These are phyloP conservation scores for Antedon mediterranea DNA, from an alignment of 53 echinoderm and acorn worm species.

Conservation along the genomic window DNA sequence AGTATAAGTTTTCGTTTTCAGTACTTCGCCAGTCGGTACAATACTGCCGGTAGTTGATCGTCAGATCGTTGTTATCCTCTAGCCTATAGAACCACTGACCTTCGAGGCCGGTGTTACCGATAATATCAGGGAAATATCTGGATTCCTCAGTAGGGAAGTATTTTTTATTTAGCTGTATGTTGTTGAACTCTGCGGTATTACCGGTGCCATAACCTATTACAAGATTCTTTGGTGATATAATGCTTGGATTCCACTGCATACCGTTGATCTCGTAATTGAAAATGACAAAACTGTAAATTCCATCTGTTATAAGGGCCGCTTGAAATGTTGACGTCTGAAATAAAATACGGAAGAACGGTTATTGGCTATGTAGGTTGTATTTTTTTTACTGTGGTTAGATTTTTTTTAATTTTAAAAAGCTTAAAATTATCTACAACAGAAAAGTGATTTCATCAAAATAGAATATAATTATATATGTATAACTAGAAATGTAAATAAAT, in stretches of 20 bases:
- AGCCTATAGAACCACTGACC: constrained; percentile 79
- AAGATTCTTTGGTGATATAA: constrained; percentile 37
- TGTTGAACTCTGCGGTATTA: constrained; percentile 24
- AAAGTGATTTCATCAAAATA: too few relatives aligned
- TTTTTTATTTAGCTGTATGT: constrained; percentile 41
- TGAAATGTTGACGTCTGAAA: constrained; percentile 79
- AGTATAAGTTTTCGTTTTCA: constrained; percentile 32
- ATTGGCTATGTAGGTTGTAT: too few relatives aligned
- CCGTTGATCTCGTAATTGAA: constrained; percentile 64
- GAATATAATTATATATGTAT: too few relatives aligned
- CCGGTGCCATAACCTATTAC: constrained; percentile 70
- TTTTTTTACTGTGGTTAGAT: too few relatives aligned
- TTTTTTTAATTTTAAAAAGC: too few relatives aligned
- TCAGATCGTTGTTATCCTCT: constrained; percentile 42
- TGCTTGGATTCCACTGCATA: constrained; percentile 57
- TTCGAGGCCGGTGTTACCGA: constrained; percentile 33
- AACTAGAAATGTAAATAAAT: too few relatives aligned
- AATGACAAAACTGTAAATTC: constrained; percentile 59
- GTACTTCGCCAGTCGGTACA: constrained; percentile 59
- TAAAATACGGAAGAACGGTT: too few relatives aligned
- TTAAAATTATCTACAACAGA: too few relatives aligned
- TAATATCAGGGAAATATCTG: constrained; percentile 23
- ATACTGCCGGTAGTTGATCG: constrained; percentile 50
- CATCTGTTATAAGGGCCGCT: constrained; percentile 61
- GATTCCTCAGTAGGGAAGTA: constrained; percentile 19